A percentile compares a stretch with the other conserved stretches of the same genome.
phyloP scores from a whole-genome alignment of 2,888 invertebrate species.

The Callimorpha dominula region DNA sequence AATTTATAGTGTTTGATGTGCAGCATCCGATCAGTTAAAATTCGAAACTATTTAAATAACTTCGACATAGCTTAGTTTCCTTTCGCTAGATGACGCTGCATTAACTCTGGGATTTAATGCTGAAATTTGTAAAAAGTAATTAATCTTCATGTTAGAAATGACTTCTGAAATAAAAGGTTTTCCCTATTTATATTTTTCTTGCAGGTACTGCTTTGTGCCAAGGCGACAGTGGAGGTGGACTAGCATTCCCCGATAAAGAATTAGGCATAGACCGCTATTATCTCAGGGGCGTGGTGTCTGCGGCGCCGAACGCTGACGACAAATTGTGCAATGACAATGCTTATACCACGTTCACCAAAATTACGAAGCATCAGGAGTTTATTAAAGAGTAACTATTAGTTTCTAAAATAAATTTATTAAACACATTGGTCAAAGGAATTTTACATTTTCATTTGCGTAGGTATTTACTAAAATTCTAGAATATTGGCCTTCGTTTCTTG shows the following conservation, averaged over 20 bases:
- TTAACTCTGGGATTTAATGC: neutral
- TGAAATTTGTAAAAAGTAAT: neutral
- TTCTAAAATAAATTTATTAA: neutral
- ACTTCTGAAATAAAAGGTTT: no score
- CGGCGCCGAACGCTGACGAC: conserved; percentile 61
- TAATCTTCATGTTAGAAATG: no score
- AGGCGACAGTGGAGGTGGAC: conserved; percentile 78
- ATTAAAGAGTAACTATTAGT: conserved; percentile 53
- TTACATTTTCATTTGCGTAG: no score
- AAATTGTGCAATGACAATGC: conserved; percentile 62
- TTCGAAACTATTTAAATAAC: no score
- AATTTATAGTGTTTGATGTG: no score
- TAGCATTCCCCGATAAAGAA: conserved; percentile 64
- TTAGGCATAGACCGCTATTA: conserved; percentile 63
- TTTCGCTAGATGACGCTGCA: neutral
- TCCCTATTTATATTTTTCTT: neutral
- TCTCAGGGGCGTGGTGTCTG: conserved; percentile 73
- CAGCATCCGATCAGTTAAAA: no score
- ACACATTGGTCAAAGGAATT: neutral
- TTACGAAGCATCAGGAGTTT: conserved; percentile 66
- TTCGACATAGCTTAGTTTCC: neutral
- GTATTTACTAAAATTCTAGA: no score
- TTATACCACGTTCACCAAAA: conserved; percentile 67
- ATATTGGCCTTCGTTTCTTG: no score
- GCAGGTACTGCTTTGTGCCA: conserved; percentile 72